Conservation (phyloP, 2,113 vertebrate species). For the Larimichthys crocea region DNA sequence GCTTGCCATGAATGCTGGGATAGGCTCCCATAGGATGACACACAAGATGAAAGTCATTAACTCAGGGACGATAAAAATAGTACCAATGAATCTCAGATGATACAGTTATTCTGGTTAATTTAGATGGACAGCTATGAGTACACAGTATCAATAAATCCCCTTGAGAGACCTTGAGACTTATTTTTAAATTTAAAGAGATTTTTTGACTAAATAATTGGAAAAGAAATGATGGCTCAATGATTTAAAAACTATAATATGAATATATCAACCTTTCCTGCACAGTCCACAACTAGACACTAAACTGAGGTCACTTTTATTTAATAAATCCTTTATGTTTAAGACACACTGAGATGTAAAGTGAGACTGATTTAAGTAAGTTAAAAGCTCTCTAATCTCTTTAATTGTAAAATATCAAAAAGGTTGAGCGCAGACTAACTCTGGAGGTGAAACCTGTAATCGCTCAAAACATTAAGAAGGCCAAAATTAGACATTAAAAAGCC, state of each 20-base stretch:
- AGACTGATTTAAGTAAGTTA: neutral
- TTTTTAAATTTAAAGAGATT: neutral
- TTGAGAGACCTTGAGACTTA: neutral
- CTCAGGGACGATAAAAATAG: constrained; percentile 55
- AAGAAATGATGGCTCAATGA: neutral
- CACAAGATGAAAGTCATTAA: constrained; percentile 26
- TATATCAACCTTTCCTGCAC: neutral
- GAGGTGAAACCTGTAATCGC: neutral
- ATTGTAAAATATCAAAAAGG: neutral
- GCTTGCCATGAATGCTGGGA: constrained; percentile 17
- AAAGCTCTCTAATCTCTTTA: neutral
- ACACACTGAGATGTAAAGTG: neutral
- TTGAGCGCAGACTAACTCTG: neutral
- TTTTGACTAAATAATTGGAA: neutral
- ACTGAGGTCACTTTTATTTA: neutral
- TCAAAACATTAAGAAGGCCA: neutral
- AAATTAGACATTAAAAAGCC: constrained; percentile 31
- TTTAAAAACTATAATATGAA: neutral
- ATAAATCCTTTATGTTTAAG: neutral
- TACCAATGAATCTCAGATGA: constrained; percentile 14
- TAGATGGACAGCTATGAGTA: neutral
- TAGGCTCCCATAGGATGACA: constrained; percentile 3
- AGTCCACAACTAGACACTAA: neutral
- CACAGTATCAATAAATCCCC: constrained; percentile 15
- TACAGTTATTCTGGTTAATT: constrained; percentile 28